Conservation (phyloP, 2,113 vertebrate species). For the Arenaria interpres region DNA sequence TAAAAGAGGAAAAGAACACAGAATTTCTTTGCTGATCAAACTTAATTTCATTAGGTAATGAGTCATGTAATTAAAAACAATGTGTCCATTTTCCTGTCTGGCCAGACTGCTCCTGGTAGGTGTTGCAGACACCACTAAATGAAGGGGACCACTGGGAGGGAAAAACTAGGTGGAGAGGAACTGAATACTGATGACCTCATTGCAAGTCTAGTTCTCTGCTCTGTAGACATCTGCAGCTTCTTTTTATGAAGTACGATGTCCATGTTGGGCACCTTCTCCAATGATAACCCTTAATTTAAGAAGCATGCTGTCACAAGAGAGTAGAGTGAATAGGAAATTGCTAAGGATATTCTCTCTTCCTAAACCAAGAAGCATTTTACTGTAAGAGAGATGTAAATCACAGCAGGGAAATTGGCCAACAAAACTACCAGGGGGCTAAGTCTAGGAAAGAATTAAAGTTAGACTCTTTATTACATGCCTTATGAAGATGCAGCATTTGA, state of each 20-base stretch:
- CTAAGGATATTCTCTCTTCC: not conserved
- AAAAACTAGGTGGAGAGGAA: not conserved
- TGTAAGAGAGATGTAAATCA: not conserved
- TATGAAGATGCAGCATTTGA: not conserved
- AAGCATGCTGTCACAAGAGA: not conserved
- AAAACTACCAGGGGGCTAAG: not conserved
- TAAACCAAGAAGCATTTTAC: not conserved
- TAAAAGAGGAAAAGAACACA: not conserved
- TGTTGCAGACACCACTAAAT: not conserved
- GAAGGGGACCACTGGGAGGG: not conserved
- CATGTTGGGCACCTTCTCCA: accelerated
- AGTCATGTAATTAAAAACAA: conserved; percentile 35
- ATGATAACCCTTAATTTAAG: not conserved
- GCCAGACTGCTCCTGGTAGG: not conserved
- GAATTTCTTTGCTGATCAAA: conserved; percentile 22
- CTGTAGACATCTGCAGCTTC: not conserved
- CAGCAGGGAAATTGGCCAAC: not conserved
- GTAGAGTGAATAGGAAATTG: not conserved
- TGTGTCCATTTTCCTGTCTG: conserved; percentile 15
- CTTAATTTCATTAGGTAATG: conserved; percentile 38
- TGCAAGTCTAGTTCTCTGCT: not conserved
- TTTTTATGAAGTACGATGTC: not conserved
- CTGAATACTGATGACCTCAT: not conserved
- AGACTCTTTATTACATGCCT: not conserved
- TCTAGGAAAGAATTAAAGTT: not conserved